phyloP scores from a whole-genome alignment of 2,797 vertebrate genomes.

The Semaprochilodus insignis region DNA sequence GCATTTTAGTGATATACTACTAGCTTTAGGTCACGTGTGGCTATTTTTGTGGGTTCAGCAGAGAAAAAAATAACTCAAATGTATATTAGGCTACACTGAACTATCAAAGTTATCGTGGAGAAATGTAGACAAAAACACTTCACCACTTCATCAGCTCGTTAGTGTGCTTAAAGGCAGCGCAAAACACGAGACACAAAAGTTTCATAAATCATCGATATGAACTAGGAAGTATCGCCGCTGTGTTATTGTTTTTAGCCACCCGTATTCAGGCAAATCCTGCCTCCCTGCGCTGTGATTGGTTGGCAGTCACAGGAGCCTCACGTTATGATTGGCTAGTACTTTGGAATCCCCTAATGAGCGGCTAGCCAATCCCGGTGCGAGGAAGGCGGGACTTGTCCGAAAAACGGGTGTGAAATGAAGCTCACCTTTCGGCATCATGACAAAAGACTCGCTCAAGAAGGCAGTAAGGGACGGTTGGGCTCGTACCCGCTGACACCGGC shows the following conservation, averaged over 20 bases:
- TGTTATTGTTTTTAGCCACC: background rate
- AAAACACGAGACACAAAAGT: background rate
- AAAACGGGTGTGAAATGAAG: slow-evolving; percentile 2
- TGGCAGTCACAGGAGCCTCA: background rate
- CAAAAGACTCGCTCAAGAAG: background rate
- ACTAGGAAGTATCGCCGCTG: background rate
- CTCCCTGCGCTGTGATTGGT: background rate
- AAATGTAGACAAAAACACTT: background rate
- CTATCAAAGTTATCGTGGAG: no score
- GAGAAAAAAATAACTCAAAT: no score
- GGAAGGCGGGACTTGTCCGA: background rate
- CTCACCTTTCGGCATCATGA: slow-evolving; percentile 1
- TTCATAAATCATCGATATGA: background rate
- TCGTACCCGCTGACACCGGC: background rate
- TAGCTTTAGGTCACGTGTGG: no score
- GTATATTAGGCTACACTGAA: no score
- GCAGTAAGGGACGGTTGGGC: background rate
- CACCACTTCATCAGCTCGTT: background rate
- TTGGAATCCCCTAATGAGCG: background rate
- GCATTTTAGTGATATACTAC: no score
- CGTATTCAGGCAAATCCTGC: background rate
- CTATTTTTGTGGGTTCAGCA: no score
- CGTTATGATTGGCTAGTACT: background rate
- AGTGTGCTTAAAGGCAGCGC: background rate
- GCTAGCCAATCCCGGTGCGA: background rate